A percentile compares a stretch with the other conserved stretches of the same genome.
Evolutionary conservation across 2,888 invertebrate genomes (phyloP).

Genomic region (Hermaeophaga mercurialis): DNA sequence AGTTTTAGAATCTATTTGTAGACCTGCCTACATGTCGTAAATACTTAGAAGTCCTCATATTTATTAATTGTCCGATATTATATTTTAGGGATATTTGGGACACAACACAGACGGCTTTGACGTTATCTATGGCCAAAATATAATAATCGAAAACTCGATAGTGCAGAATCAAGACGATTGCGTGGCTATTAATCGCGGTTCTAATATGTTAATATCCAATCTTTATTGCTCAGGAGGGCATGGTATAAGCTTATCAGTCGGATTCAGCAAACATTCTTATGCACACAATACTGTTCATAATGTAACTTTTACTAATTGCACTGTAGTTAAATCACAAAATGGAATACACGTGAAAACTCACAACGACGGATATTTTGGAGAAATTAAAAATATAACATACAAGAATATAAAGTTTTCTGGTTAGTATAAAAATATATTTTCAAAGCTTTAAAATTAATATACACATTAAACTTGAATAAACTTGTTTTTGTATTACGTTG

Average conservation of each 20-base stretch:
- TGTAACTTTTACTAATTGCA: constrained; percentile 28
- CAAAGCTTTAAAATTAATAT: too few species aligned
- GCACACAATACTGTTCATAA: constrained; percentile 27
- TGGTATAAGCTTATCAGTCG: constrained; percentile 39
- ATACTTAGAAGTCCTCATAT: too few species aligned
- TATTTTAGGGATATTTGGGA: constrained; percentile 22
- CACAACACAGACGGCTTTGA: constrained; percentile 40
- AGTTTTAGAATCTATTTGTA: too few species aligned
- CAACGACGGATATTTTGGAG: constrained; percentile 32
- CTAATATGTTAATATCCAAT: constrained; percentile 28
- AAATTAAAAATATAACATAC: constrained; percentile 34
- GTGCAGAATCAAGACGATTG: constrained; percentile 42
- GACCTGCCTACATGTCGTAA: too few species aligned
- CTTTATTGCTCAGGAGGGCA: constrained; percentile 37
- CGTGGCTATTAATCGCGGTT: constrained; percentile 36
- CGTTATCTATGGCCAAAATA: constrained; percentile 26
- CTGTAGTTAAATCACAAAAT: constrained; percentile 24
- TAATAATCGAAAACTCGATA: constrained; percentile 32
- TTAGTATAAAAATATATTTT: constrained; percentile 8
- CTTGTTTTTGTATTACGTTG: too few species aligned
- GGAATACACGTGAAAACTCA: constrained; percentile 39
- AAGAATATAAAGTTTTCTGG: constrained; percentile 32
- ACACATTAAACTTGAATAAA: too few species aligned
- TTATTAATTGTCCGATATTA: too few species aligned
- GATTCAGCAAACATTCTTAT: constrained; percentile 27